Base-by-base conservation (phyloP, 2,113 vertebrate genomes). In the Malurus melanocephalus region DNA sequence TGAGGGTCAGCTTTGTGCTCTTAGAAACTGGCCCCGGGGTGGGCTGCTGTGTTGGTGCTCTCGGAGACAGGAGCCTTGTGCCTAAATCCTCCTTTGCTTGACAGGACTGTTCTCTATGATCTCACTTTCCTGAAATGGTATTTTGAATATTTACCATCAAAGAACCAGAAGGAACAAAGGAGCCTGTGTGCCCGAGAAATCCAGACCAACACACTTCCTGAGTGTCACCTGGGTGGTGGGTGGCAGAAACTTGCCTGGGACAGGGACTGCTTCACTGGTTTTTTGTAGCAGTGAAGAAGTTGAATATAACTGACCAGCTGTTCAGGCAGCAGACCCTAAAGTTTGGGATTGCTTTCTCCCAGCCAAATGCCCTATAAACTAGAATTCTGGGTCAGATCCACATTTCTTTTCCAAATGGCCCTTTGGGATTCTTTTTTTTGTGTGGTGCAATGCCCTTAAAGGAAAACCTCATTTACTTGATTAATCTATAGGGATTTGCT, bases 171-270 rank as follows among this genome's bases (percentile, higher is more conserved):
- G 62, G 26, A 74, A 64, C 28, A 73, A 86, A 83, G 32, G 20
- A 68, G 3, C 9, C 22, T 59, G 3, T 68, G n/a, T 2, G 1
- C 2, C 33, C 23, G 53, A 64, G n/a, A 55, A n/a, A 65, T 23
- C 13, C 20, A 77, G 46, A 32, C 0, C 1, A 8, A 19, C 18
- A 45, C 43, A 19, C 18, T 45, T 71, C 11, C 11, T 0, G 2
- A 52, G 53, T 18, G 33, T 45, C 38, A 38, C 17, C 11, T 0
- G 0, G 2, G 2, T 9, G 2, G 1, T 2, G 4, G 0, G 19
- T 67, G 40, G 59, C 64, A 83, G 64, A 51, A 68, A 72, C 24
- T 8, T 86, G 10, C 9, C 32, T 64, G 53, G 64, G 16, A 49
- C 30, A 40, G 48, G 19, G 16, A 8, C 26, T 88, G 24, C 33